Evolutionary conservation across 2,113 vertebrate genomes (phyloP), one percentile per base, ranked within the genome.

Genomic region (Cynocephalus volans): DNA sequence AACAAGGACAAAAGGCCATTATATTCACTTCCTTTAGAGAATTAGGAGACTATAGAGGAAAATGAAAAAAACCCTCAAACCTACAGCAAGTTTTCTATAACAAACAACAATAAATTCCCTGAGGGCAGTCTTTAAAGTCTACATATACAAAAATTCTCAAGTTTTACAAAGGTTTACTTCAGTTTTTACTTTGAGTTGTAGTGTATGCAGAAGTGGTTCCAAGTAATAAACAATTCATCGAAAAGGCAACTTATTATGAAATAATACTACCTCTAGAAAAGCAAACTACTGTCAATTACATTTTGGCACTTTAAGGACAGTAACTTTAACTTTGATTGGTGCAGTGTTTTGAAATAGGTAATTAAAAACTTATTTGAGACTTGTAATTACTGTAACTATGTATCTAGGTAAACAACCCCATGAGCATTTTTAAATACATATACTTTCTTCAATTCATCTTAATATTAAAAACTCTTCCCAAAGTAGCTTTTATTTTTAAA

Each of bases 181-280:
- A 50, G 93, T 41, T 79, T 85, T 85, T 64, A 85, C 31, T 94
- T 97, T 79, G 41, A 84, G 9, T 69, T 89, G 45, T 6, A 75
- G 56, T 45, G 65, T 69, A 28, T 7, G 8, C 31, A 82, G 15
- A 95, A 73, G 79, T n/a, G 6, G 13, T 92, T 93, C 41, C 8
- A 72, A 93, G 26, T 45, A 96, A 85, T 33, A 28, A 92, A 88
- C 18, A 93, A 89, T 48, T 93, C 52, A 87, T 62, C 79, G 70
- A 97, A 91, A 92, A 58, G n/a, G 19, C 26, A 96, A 79, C 15
- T 58, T 28, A 65, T 50, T 56, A 86, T 88, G 56, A 97, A 92
- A 96, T 69, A 89, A n/a, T 18, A 77, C 33, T 64, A 92, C 23
- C 24, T 94, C 60, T 62, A 69, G 62, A 95, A 98, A 95, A 81